Conservation (phyloP, 35 echinoderm and acorn worm species). For the Hemicentrotus pulcherrimus region DNA sequence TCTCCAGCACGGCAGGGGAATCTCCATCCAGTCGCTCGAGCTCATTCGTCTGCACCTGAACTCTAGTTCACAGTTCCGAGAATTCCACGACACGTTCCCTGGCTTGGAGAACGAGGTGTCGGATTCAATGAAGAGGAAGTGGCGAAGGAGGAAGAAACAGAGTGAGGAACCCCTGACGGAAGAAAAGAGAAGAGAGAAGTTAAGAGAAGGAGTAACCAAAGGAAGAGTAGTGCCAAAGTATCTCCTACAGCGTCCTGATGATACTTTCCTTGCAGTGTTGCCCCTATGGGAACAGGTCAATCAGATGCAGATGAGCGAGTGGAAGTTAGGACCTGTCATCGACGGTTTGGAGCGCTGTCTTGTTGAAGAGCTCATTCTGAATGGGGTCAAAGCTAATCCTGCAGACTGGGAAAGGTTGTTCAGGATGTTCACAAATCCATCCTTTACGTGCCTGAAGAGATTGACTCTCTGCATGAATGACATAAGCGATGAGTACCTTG, state of each 20-base stretch:
- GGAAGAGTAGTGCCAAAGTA: conserved; percentile 23
- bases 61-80: conserved; percentile 57
- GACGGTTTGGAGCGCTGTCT: conserved; percentile 28
- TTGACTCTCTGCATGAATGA: conserved; percentile 50
- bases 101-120: conserved; percentile 42
- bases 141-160: conserved; percentile 5
- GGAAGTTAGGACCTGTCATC: conserved; percentile 46
- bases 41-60: conserved; percentile 47
- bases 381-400: conserved; percentile 39
- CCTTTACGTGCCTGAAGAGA: conserved; percentile 1
- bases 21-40: conserved; percentile 43
- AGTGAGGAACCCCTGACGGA: background rate
- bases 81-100: conserved; percentile 53
- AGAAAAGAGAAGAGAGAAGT: background rate
- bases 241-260: conserved; percentile 23
- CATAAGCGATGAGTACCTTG: background rate
- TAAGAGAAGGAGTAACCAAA: background rate
- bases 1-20: conserved; percentile 10
- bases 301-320: conserved; percentile 27
- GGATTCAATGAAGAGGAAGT: background rate
- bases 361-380: conserved; percentile 43
- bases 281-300: conserved; percentile 49
- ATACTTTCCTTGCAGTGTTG: background rate
- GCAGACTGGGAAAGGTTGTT: conserved; percentile 51
- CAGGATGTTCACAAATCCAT: background rate